Evolutionary conservation across 2,888 invertebrate species (phyloP), one percentile per base, ranked within the genome.

Genomic region (Yponomeuta evonymella): DNA sequence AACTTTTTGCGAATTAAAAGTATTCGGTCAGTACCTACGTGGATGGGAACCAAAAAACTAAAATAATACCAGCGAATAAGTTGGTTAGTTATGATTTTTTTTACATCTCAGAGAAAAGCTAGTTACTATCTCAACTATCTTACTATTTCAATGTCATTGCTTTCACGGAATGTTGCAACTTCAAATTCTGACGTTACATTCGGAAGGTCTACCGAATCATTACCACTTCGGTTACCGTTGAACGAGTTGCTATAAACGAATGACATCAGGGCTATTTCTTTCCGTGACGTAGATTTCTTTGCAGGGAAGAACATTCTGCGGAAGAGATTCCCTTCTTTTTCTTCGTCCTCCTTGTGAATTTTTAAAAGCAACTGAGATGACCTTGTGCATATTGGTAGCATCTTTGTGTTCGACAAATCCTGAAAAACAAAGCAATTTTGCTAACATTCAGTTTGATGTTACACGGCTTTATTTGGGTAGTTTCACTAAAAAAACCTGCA

Each of bases 201-300:
- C 15, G 51, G 51, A 15, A 58, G 15, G 3, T 58, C 51, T 15
- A 58, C 51, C 5, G 51, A 15, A 15, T 15, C 51, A 2, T 58
- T 58, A 58, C 1, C 51, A 58, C 51, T 12, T 58, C 15, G 51
- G 75, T 74, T 75, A 66, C 74, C 77, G 73, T 85, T 81, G 71
- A 87, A 86, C 0, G 87, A 88, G 73, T 87, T 77, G 2, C 86
- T 87, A 76, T 88, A 88, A 10, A 87, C 72, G 73, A 82, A 86
- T 11, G 88, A 86, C 86, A 83, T 87, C 30, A 88, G 76, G 58
- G 88, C 76, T 69, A 85, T 76, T 81, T 88, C 87, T 87, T 88
- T 23, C 5, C 33, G 29, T 12, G 33, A 23, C 29, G 29, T 65
- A 30, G 30, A 65, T 10, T 81, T 83, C 72, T 75, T 75, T 36